Evolutionary conservation across 1,140 invertebrate genomes (phyloP).

Genomic region (Heliconius himera): DNA sequence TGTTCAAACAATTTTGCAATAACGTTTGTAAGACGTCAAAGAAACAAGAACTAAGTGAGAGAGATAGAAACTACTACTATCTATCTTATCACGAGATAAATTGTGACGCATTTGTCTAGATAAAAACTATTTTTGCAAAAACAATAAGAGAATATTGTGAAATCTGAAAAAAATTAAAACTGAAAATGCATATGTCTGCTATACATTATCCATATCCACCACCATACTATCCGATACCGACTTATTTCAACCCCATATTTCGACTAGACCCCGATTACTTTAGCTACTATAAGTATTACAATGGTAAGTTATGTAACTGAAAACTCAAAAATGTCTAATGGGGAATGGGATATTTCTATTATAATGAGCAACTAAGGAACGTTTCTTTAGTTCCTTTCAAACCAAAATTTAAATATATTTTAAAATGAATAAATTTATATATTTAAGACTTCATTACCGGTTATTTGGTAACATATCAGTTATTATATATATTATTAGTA

Average conservation of each 20-base stretch:
- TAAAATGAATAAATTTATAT: neutral
- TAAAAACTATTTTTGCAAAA: neutral
- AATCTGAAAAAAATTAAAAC: conserved; percentile 39
- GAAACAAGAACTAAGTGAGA: conserved; percentile 13
- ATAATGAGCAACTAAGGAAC: neutral
- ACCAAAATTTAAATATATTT: neutral
- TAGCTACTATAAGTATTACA: conserved; percentile 65
- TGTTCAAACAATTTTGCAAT: conserved; percentile 25
- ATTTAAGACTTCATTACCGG: no score
- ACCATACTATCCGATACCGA: conserved; percentile 52
- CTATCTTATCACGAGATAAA: conserved; percentile 5
- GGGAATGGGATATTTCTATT: neutral
- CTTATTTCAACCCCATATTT: conserved; percentile 56
- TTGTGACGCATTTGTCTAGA: neutral
- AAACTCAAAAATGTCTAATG: neutral
- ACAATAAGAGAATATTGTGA: conserved; percentile 23
- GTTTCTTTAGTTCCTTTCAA: neutral
- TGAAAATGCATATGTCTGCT: conserved; percentile 61
- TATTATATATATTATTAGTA: no score
- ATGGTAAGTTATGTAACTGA: conserved; percentile 57
- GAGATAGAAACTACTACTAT: neutral
- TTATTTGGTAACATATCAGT: no score
- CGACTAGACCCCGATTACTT: conserved; percentile 60
- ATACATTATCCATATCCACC: conserved; percentile 49
- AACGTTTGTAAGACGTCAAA: conserved; percentile 28